Percentiles rank a stretch among this genome's conserved stretches.
Evolutionary conservation across 2,888 invertebrate species (phyloP).

Genomic region (Imbricaverruca yamaguchii): DNA sequence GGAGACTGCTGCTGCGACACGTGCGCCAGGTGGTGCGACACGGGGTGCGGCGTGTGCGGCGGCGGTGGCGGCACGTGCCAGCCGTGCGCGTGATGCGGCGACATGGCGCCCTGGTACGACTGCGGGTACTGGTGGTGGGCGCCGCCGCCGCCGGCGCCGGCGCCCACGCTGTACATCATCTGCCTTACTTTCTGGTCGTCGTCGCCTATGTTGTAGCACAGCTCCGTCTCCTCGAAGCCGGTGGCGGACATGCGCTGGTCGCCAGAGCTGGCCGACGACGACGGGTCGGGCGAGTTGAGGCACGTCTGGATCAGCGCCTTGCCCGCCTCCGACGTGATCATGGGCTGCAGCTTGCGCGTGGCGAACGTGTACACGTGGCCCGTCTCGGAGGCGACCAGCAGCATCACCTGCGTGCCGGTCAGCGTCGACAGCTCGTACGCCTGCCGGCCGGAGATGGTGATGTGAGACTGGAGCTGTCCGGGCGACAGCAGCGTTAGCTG

Average conservation of each 20-base stretch:
- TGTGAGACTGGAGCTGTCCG: too few species aligned
- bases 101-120: slow-evolving; percentile 38
- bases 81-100: slow-evolving; percentile 49
- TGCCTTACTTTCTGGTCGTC: slow-evolving; percentile 96
- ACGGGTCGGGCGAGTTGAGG: slow-evolving; percentile 90
- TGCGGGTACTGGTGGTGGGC: slow-evolving; percentile 50
- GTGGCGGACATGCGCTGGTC: slow-evolving; percentile 98
- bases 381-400: slow-evolving; percentile 96
- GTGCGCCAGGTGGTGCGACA: slow-evolving; percentile 21
- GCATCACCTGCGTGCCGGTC: slow-evolving; percentile 99
- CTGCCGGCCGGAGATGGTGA: slow-evolving; percentile 50
- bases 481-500: too few species aligned
- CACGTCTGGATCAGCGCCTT: slow-evolving; percentile 98
- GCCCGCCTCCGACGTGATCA: slow-evolving; percentile 90
- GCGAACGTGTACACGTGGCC: slow-evolving; percentile 99
- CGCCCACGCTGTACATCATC: slow-evolving; percentile 74
- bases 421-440: slow-evolving; percentile 98
- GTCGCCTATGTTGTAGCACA: slow-evolving; percentile 75
- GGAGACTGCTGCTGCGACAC: slow-evolving; percentile 23
- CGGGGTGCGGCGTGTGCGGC: slow-evolving; percentile 20
- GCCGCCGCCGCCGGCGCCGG: slow-evolving; percentile 47
- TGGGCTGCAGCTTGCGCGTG: slow-evolving; percentile 94
- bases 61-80: slow-evolving; percentile 35
- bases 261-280: slow-evolving; percentile 45
- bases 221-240: slow-evolving; percentile 96